Evolutionary conservation across 2,797 vertebrate genomes (phyloP).

Genomic region (Malurus leucopterus): DNA sequence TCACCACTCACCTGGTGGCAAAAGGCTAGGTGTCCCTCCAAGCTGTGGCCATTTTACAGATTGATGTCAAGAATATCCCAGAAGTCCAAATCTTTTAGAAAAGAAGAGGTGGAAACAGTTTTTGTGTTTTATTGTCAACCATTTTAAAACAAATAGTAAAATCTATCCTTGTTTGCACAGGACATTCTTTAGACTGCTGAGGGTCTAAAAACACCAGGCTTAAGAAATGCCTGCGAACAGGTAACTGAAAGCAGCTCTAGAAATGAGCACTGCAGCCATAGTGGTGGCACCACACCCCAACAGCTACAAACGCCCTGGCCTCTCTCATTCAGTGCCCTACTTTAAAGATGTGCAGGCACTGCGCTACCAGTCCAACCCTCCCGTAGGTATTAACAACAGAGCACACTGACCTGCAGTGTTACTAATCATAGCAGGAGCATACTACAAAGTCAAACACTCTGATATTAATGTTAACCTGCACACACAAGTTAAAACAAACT

Average conservation of each 20-base stretch:
- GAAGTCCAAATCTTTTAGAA: slow-evolving; percentile 61
- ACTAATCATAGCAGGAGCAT: not conserved
- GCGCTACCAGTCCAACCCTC: not conserved
- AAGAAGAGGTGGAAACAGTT: slow-evolving; percentile 52
- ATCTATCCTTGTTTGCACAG: not conserved
- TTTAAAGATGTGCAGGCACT: not conserved
- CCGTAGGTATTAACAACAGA: not conserved
- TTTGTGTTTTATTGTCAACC: not conserved
- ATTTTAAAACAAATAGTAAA: not conserved
- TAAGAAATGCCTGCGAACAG: not conserved
- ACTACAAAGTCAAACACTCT: not conserved
- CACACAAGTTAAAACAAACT: not conserved
- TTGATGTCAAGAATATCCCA: not conserved
- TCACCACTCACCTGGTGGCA: slow-evolving; percentile 58
- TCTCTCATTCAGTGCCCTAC: not conserved
- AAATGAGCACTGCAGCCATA: not conserved
- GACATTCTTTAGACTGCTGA: not conserved
- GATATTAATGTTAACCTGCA: not conserved
- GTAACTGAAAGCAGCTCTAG: not conserved
- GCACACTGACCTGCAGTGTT: not conserved
- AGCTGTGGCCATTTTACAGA: slow-evolving; percentile 62
- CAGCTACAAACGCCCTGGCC: not conserved
- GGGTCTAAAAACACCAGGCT: not conserved
- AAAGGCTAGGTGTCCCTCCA: slow-evolving; percentile 56
- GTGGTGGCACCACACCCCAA: not conserved